Evolutionary conservation across 2,797 vertebrate species (phyloP), one percentile per base, ranked within the genome.

Genomic region (Botia almorhae): DNA sequence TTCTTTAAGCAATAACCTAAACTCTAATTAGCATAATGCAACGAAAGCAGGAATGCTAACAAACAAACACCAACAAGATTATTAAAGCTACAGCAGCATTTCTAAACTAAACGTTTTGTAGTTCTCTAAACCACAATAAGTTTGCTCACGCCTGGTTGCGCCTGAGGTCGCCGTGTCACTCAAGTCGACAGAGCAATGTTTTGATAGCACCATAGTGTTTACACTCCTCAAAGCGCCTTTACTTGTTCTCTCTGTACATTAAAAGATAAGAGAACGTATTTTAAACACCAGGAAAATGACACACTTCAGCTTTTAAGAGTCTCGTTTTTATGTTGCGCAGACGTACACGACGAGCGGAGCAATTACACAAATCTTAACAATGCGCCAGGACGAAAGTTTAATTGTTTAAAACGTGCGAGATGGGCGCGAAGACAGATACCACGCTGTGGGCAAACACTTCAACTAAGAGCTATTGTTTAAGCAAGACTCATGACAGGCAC

Each of bases 401-500:
- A 73, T 53, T 69, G 76, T 51, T 23, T 39, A 8, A 39, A 36
- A 55, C 19, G 7, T 16, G 29, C 17, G 19, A 68, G 56, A 78
- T 13, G 23, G 63, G 1, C 6, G 1, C 11, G 17, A 43, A 55
- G 8, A 53, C 11, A 16, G 23, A 61, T 60, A 63, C 11, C 51
- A 58, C 19, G 21, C 39, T 63, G 68, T 56, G 33, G 14, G 26
- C 16, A 77, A 58, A 77, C 68, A 23, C 67, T 36, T 51, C 39
- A 63, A n/a, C 53, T 56, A 8, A 0, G 33, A 56, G 17, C 29
- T 65, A 4, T 65, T 39, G 29, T 65, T 39, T 16, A 19, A 65
- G 16, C 17, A 11, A 72, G 53, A 82, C 26, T 80, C 19, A 61
- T 80, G 86, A 84, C 23, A 70, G 87, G 60, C 83, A 83, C 76